phyloP scores from a whole-genome alignment of 2,888 invertebrate species.

The Hypolimnas misippus region DNA sequence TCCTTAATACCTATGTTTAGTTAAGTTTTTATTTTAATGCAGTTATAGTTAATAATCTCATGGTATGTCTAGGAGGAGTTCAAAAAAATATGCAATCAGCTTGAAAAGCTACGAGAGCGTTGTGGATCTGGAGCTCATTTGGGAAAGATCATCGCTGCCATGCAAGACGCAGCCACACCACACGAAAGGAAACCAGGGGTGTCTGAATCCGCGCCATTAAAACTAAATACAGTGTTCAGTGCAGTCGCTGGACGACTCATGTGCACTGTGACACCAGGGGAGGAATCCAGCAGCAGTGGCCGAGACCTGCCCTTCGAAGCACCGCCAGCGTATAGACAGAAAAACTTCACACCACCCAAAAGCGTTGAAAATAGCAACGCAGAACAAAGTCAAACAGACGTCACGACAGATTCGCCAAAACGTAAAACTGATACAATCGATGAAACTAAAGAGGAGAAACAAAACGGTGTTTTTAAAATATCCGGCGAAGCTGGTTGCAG shows the following conservation, averaged over 20 bases:
- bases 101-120: slow-evolving; percentile 91
- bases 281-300: slow-evolving; percentile 79
- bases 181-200: slow-evolving; percentile 82
- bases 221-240: slow-evolving; percentile 81
- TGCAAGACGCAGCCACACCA: slow-evolving; percentile 90
- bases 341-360: slow-evolving; percentile 79
- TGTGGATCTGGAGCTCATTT: slow-evolving; percentile 89
- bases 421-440: slow-evolving; percentile 60
- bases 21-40: no score
- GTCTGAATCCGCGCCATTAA: slow-evolving; percentile 75
- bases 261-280: slow-evolving; percentile 79
- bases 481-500: slow-evolving; percentile 77
- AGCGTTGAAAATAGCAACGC: slow-evolving; percentile 69
- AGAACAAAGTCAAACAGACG: slow-evolving; percentile 73
- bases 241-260: slow-evolving; percentile 81
- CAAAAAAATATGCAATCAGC: slow-evolving; percentile 89
- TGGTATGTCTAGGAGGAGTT: slow-evolving; percentile 88
- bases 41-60: not conserved
- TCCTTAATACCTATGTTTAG: no score
- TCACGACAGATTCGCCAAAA: slow-evolving; percentile 74
- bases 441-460: slow-evolving; percentile 64
- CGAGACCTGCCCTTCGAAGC: slow-evolving; percentile 76
- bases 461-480: slow-evolving; percentile 77
- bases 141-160: slow-evolving; percentile 89
- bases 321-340: slow-evolving; percentile 73